Evolutionary conservation across 2,888 invertebrate species (phyloP).

Genomic region (Eulithis testata): DNA sequence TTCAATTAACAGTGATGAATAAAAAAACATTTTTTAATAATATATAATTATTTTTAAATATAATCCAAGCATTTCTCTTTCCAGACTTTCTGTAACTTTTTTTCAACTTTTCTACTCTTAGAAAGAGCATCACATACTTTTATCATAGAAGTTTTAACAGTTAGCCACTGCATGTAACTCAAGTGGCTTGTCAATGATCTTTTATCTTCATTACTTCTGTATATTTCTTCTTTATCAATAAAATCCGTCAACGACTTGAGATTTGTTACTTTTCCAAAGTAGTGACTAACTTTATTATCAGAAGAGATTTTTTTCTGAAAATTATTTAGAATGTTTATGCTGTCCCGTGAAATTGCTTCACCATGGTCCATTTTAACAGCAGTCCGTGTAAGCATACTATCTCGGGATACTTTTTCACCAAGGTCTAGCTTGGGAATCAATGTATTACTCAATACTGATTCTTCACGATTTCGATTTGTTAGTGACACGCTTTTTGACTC

Average conservation of each 20-base stretch:
- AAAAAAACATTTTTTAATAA: conserved; percentile 17
- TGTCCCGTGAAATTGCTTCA: conserved; percentile 58
- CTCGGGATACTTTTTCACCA: conserved; percentile 28
- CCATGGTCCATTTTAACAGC: conserved; percentile 52
- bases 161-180: conserved; percentile 84
- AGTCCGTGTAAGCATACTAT: conserved; percentile 22
- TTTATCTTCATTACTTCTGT: conserved; percentile 59
- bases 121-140: conserved; percentile 57
- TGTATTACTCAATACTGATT: conserved; percentile 29
- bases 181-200: conserved; percentile 69
- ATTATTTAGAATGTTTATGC: conserved; percentile 47
- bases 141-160: conserved; percentile 67
- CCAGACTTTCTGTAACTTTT: conserved; percentile 72
- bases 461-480: conserved; percentile 12
- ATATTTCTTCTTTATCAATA: conserved; percentile 65
- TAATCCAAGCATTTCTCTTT: conserved; percentile 72
- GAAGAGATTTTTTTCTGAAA: conserved; percentile 39
- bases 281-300: conserved; percentile 47
- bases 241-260: conserved; percentile 59
- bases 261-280: conserved; percentile 59
- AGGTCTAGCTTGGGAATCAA: conserved; percentile 20
- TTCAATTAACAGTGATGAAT: conserved; percentile 29
- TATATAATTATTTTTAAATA: conserved; percentile 24
- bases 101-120: conserved; percentile 67
- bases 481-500: conserved; percentile 11